A percentile compares a stretch with the other conserved stretches of the same genome.
Conservation (phyloP, 1,140 invertebrate species). For the Leguminivora glycinivorella region DNA sequence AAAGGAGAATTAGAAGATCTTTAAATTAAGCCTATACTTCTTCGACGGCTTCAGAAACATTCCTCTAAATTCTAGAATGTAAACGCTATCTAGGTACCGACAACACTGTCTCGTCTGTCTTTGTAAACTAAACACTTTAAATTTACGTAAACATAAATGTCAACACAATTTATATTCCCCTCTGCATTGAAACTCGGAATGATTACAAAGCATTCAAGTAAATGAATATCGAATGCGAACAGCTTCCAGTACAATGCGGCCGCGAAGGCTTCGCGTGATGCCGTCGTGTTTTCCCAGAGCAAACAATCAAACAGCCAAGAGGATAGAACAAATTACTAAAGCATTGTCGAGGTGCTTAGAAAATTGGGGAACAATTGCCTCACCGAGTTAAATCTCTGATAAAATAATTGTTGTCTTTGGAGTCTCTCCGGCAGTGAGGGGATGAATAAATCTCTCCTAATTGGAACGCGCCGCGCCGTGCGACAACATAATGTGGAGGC, state of each 20-base stretch:
- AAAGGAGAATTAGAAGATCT: conserved; percentile 39
- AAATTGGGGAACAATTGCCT: conserved; percentile 70
- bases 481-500: conserved; percentile 64
- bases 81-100: neutral
- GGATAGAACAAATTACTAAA: conserved; percentile 67
- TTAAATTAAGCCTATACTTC: neutral
- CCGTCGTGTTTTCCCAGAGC: conserved; percentile 59
- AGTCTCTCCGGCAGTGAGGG: conserved; percentile 50
- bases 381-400: conserved; percentile 69
- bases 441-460: conserved; percentile 74
- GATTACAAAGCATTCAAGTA: conserved; percentile 57
- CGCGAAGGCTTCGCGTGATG: conserved; percentile 46
- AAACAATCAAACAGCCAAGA: conserved; percentile 62
- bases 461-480: conserved; percentile 60
- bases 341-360: conserved; percentile 71
- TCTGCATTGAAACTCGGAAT: conserved; percentile 49
- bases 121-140: conserved; percentile 33
- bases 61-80: neutral
- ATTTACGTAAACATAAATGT: conserved; percentile 48
- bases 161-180: conserved; percentile 52
- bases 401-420: conserved; percentile 54
- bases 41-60: neutral
- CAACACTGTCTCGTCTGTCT: conserved; percentile 23
- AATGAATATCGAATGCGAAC: conserved; percentile 63
- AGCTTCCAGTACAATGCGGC: conserved; percentile 50